These are phyloP conservation scores for Drosophila subsilvestris DNA, from an alignment of 2,888 invertebrate species.

Conservation along the genomic window DNA sequence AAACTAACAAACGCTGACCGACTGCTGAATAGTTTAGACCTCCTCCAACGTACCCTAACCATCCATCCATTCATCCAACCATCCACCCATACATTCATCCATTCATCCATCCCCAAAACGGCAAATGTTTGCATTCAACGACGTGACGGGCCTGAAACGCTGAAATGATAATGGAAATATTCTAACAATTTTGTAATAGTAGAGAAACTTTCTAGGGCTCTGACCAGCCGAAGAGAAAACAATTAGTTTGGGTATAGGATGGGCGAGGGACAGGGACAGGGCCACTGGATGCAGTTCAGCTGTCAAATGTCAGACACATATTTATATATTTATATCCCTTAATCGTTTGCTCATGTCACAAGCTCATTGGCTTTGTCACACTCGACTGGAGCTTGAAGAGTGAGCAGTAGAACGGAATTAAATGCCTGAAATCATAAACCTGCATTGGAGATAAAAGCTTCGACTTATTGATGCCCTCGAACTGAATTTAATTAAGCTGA, in stretches of 20 bases:
- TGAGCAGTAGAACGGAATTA: not conserved
- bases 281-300: conserved; percentile 22
- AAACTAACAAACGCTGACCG: conserved; percentile 65
- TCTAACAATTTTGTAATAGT: conserved; percentile 40
- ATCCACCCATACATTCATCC: not conserved
- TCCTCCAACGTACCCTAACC: conserved; percentile 1
- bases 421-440: not conserved
- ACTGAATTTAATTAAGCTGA: no score
- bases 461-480: no score
- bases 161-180: conserved; percentile 34
- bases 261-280: not conserved
- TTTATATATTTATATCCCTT: conserved; percentile 48
- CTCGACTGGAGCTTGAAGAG: conserved; percentile 36
- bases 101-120: conserved; percentile 21
- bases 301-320: conserved; percentile 34
- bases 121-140: conserved; percentile 69
- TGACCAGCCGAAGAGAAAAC: conserved; percentile 32
- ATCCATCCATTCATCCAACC: no score
- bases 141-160: conserved; percentile 54
- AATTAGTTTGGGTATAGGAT: conserved; percentile 27
- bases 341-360: conserved; percentile 37
- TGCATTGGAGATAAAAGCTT: not conserved
- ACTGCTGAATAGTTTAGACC: conserved; percentile 66
- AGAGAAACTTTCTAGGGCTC: conserved; percentile 31
- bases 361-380: conserved; percentile 55